Percentiles rank a stretch among this genome's conserved stretches.
Evolutionary conservation across 1,140 invertebrate species (phyloP).

Genomic region (Wasmannia auropunctata): DNA sequence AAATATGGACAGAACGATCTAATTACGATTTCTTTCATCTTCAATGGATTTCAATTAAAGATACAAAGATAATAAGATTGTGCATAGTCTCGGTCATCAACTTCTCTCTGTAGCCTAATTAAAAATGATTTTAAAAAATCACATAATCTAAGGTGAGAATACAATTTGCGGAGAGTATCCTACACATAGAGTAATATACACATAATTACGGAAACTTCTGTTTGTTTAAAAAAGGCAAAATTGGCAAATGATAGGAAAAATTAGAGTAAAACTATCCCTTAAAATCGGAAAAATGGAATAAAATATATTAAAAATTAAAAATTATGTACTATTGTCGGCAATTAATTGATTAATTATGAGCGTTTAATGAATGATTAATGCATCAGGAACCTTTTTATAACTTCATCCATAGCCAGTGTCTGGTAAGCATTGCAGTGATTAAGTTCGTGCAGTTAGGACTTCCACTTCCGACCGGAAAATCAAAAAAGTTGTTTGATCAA

Average conservation of each 20-base stretch:
- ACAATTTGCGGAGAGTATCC: not conserved
- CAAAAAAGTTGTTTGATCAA: not conserved
- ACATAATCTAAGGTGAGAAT: not conserved
- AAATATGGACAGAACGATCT: not conserved
- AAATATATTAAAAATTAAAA: not conserved
- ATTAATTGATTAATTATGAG: slow-evolving; percentile 12
- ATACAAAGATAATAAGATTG: not conserved
- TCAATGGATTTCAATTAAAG: slow-evolving; percentile 17
- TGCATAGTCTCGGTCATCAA: not conserved
- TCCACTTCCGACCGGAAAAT: not conserved
- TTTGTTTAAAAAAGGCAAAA: not conserved
- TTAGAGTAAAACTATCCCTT: not conserved
- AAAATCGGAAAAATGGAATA: not conserved
- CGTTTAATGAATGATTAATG: slow-evolving; percentile 14
- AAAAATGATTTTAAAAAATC: not conserved
- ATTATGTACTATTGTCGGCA: not conserved
- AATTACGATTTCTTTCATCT: not conserved
- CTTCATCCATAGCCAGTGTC: not conserved
- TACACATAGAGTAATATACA: no score
- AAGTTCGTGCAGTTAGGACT: slow-evolving; percentile 20
- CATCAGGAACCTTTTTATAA: not conserved
- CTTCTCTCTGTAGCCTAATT: not conserved
- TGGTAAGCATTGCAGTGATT: slow-evolving; percentile 31
- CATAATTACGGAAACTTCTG: not conserved
- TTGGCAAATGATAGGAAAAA: not conserved